Evolutionary conservation across 2,888 invertebrate species (phyloP).

Genomic region (Seira musarum): DNA sequence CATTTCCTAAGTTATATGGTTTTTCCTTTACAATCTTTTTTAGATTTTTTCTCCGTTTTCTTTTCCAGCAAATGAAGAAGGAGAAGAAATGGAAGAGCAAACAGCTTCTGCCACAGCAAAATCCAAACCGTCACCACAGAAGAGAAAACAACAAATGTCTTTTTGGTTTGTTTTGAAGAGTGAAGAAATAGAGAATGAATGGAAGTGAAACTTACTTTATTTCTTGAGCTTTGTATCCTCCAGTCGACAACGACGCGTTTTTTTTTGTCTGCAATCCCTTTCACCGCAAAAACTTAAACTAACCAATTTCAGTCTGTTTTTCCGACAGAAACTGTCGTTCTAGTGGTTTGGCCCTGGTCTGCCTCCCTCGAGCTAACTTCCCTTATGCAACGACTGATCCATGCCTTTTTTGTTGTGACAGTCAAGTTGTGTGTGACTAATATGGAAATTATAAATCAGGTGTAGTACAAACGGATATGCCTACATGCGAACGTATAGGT

Average conservation of each 20-base stretch:
- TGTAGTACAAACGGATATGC: conserved; percentile 8
- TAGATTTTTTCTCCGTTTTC: not conserved
- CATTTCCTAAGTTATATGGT: not conserved
- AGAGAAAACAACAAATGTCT: not conserved
- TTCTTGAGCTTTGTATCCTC: not conserved
- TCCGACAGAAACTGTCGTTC: not conserved
- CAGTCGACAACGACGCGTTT: not conserved
- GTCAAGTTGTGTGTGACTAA: conserved; percentile 47
- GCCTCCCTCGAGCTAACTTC: too few relatives aligned
- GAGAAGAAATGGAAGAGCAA: not conserved
- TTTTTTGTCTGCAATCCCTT: not conserved
- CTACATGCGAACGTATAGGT: not conserved
- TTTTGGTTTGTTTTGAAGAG: not conserved
- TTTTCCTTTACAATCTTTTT: not conserved
- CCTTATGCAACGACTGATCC: not conserved
- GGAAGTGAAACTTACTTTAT: conserved; percentile 19
- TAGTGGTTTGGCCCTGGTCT: not conserved
- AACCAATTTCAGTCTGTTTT: conserved; percentile 22
- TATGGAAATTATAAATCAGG: conserved; percentile 52
- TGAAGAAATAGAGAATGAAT: not conserved
- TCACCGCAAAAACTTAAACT: conserved; percentile 21
- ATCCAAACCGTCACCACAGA: not conserved
- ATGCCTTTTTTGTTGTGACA: conserved; percentile 17
- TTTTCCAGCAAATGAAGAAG: not conserved
- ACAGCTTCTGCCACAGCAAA: not conserved